Base-by-base conservation (phyloP, 2,797 vertebrate genomes). In the Helicolenus hilgendorfi region DNA sequence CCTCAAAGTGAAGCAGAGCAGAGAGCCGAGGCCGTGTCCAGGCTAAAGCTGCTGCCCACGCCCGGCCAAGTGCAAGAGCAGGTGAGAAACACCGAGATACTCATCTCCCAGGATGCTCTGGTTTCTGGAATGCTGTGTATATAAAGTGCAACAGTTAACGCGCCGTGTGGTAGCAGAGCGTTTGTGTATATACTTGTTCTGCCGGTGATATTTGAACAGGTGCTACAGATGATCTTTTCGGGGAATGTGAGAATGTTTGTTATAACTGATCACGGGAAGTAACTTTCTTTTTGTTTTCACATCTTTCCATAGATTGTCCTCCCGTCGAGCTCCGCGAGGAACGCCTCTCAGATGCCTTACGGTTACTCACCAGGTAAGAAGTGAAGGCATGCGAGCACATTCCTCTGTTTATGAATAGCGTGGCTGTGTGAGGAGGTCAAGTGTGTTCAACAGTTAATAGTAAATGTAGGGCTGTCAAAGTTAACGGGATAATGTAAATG, bases 351-450 rank as follows among this genome's bases (percentile, higher is more conserved):
- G 83, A 93, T 94, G 89, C 87, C 95, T 45, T 96, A 96, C 64
- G 81, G 88, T 91, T 97, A 97, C 94, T 97, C 97, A 71, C 94
- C 96, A 97, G 98, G 98, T 98, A 96, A 95, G 95, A 94, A 88
- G 55, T 75, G 11, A 84, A 83, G 67, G 77, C 92, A 96, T 93
- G 67, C 58, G 68, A 22, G 83, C 76, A 73, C 73, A 77, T 71
- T 70, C 29, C 65, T 79, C 3, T 49, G 53, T 71, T 72, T 69
- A 68, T 80, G 11, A 26, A 22, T 53, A 5, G 36, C 27, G 20
- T 3, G 22, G 20, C 5, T 59, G 31, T 79, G 65, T 77, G 56
- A 59, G 45, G 3, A 55, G 26, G 64, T 63, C 26, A 58, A 67
- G 36, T 62, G 33, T 67, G n/a, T 60, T 76, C 55, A 26, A 24